Evolutionary conservation across 2,113 vertebrate genomes (phyloP).

Genomic region (Atractosteus spatula): DNA sequence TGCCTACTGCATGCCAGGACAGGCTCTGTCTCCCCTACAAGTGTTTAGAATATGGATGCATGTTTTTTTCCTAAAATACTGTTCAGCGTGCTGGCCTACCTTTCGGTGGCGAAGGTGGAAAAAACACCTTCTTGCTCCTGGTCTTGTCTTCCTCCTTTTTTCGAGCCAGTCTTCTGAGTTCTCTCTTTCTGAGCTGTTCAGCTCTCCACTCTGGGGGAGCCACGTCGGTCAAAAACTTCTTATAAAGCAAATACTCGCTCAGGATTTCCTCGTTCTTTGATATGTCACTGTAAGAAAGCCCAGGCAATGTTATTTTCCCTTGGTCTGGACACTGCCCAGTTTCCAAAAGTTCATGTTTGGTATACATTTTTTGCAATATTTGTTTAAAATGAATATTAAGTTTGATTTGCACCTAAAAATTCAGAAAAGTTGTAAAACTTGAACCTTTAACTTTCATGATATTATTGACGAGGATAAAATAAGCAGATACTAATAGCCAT

Average conservation of each 20-base stretch:
- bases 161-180: background rate
- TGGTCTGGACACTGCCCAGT: too few species aligned
- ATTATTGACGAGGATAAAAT: too few species aligned
- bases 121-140: background rate
- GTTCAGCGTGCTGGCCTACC: background rate
- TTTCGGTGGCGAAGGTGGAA: background rate
- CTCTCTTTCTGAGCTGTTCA: constrained; percentile 37
- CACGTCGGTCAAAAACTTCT: constrained; percentile 51
- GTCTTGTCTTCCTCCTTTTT: constrained; percentile 8
- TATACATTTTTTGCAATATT: too few species aligned
- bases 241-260: constrained; percentile 49
- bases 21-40: too few species aligned
- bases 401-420: too few species aligned
- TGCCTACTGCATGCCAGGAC: too few species aligned
- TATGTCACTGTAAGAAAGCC: constrained; percentile 56
- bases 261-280: constrained; percentile 51
- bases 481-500: too few species aligned
- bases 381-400: too few species aligned
- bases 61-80: background rate
- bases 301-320: background rate
- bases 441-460: too few species aligned
- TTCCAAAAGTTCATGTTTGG: too few species aligned
- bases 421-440: too few species aligned
- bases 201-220: constrained; percentile 54
- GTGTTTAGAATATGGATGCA: background rate